phyloP scores from a whole-genome alignment of 2,888 invertebrate species.

The Eilema caniola region DNA sequence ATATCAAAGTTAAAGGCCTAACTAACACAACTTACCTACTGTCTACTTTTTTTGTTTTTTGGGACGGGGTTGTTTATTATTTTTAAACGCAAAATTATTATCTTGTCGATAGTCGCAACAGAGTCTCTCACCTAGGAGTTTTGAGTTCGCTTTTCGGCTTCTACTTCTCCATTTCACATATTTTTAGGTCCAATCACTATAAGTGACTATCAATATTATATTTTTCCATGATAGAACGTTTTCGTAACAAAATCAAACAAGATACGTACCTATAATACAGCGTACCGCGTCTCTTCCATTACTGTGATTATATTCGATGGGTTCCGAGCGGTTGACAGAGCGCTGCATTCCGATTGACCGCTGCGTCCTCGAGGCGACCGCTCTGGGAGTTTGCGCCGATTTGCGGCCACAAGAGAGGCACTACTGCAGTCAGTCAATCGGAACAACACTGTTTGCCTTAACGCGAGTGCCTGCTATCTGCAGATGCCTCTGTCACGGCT shows the following conservation, averaged over 20 bases:
- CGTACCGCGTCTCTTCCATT: conserved; percentile 21
- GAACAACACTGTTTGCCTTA: conserved; percentile 39
- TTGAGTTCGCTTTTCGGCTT: too few relatives aligned
- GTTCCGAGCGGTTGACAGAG: conserved; percentile 19
- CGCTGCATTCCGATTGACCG: conserved; percentile 30
- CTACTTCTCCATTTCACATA: too few relatives aligned
- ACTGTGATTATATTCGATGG: conserved; percentile 23
- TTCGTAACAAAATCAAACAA: neutral
- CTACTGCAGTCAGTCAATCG: conserved; percentile 22
- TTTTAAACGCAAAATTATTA: too few relatives aligned
- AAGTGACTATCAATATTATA: too few relatives aligned
- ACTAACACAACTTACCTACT: too few relatives aligned
- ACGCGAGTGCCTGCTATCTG: conserved; percentile 18
- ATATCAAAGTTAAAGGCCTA: too few relatives aligned
- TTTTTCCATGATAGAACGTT: neutral
- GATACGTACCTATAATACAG: neutral
- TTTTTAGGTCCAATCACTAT: too few relatives aligned
- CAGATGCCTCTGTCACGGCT: neutral
- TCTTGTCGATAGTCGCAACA: too few relatives aligned
- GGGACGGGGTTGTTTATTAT: too few relatives aligned
- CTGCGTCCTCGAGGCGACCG: conserved; percentile 17
- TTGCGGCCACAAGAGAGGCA: conserved; percentile 13
- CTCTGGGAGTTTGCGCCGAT: conserved; percentile 20
- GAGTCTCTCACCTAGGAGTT: too few relatives aligned
- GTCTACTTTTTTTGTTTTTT: too few relatives aligned